phyloP scores from a whole-genome alignment of 2,888 invertebrate genomes.

The Patella ulyssiponensis region DNA sequence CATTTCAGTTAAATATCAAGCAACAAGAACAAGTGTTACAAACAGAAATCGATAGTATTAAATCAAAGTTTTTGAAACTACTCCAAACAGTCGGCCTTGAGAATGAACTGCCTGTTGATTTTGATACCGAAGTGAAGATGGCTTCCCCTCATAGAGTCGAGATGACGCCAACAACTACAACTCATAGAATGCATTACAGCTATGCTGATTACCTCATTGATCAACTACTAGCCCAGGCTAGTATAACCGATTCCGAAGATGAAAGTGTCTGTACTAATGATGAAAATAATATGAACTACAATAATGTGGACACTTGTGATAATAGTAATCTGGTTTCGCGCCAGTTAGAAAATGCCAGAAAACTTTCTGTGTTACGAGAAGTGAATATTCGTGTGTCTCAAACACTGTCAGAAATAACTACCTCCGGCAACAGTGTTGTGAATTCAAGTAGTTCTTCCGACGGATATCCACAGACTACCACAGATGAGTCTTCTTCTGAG shows the following conservation, averaged over 20 bases:
- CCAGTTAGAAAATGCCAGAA: neutral
- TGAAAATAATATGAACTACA: slow-evolving; percentile 9
- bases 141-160: slow-evolving; percentile 18
- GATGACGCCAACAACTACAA: slow-evolving; percentile 19
- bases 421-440: slow-evolving; percentile 27
- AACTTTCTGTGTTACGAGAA: slow-evolving; percentile 7
- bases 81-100: slow-evolving; percentile 56
- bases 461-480: slow-evolving; percentile 48
- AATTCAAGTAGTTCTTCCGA: slow-evolving; percentile 39
- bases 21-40: slow-evolving; percentile 51
- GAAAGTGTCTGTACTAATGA: slow-evolving; percentile 4
- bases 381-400: slow-evolving; percentile 19
- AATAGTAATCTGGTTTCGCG: neutral
- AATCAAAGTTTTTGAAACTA: slow-evolving; percentile 52
- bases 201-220: slow-evolving; percentile 45
- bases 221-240: slow-evolving; percentile 39
- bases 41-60: slow-evolving; percentile 55
- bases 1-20: slow-evolving; percentile 54
- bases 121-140: slow-evolving; percentile 28
- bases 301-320: neutral
- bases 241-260: slow-evolving; percentile 31
- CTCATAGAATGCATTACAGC: slow-evolving; percentile 24
- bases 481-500: slow-evolving; percentile 48
- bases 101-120: slow-evolving; percentile 39
- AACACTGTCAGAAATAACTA: slow-evolving; percentile 24